Evolutionary conservation across 2,888 invertebrate species (phyloP), one percentile per base, ranked within the genome.

Genomic region (Escarpia spicata): DNA sequence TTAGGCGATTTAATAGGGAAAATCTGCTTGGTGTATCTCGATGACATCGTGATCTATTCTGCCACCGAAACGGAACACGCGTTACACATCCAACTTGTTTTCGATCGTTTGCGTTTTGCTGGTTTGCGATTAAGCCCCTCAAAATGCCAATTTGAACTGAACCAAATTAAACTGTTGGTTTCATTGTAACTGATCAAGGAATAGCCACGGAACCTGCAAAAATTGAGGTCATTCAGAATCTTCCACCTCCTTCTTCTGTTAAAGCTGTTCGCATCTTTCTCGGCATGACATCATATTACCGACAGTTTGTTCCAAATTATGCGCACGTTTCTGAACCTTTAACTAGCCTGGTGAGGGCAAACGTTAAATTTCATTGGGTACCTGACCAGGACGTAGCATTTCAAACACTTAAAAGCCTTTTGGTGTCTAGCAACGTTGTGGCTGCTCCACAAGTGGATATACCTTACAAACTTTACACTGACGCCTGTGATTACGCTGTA

Each of bases 161-260:
- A 9, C 4, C 15, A 90, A 90, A 91, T 93, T n/a, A 93, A 94
- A 26, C 90, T 93, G 26, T 45, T 93, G 93, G 93, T 10, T 92
- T 92, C 90, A 91, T 92, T 26, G 90, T 93, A 4, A 60, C 8
- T 44, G 90, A 10, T 44, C 31, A 93, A 10, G 93, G 93, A 12
- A 94, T 93, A 3, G 10, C 93, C 15, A 43, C 93, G 4, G 92
- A 94, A 75, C 92, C 92, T 2, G 93, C 94, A 1, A 93, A 93
- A 91, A 60, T 93, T 3, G n/a, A 43, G 6, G 93, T 92, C 31
- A 93, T 93, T 31, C 10, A 19, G 12, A 91, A 93, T 19, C 90
- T 92, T 60, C 45, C 58, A 15, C 45, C 92, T 31, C 93, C 93
- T 31, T 52, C 12, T 3, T 37, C n/a, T 52, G 75, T 92, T 43